A percentile compares a stretch with the other conserved stretches of the same genome.
Evolutionary conservation across 2,888 invertebrate species (phyloP).

Genomic region (Leptopilina drosophilae): DNA sequence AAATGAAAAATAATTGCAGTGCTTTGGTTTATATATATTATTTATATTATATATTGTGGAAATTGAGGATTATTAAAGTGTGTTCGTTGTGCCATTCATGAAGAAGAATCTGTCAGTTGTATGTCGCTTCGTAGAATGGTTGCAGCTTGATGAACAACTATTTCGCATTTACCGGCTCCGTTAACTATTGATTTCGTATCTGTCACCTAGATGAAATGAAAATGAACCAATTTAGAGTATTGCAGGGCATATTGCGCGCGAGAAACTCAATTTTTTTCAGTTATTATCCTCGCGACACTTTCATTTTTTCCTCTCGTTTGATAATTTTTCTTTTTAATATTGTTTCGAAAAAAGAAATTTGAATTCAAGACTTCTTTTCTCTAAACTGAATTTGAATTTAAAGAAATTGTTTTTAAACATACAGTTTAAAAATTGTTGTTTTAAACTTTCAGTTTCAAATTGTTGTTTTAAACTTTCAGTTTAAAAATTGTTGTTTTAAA

Average conservation of each 20-base stretch:
- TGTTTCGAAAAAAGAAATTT: too few species aligned
- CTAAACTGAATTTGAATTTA: too few species aligned
- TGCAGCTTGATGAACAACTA: slow-evolving; percentile 26
- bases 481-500: too few species aligned
- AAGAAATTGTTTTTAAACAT: too few species aligned
- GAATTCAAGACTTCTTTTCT: too few species aligned
- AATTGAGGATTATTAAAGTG: not conserved
- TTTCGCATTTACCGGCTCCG: slow-evolving; percentile 53
- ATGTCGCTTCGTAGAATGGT: not conserved
- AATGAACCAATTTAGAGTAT: not conserved
- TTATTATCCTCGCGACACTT: not conserved
- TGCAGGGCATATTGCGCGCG: not conserved
- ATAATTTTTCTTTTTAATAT: not conserved
- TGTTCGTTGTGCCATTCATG: slow-evolving; percentile 22
- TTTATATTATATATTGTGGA: not conserved
- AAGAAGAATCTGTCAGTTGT: slow-evolving; percentile 25
- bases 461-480: too few species aligned
- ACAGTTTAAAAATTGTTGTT: too few species aligned
- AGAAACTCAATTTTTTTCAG: not conserved
- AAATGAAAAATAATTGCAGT: not conserved
- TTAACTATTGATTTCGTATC: slow-evolving; percentile 60
- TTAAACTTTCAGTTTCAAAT: too few species aligned
- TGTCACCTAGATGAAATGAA: slow-evolving; percentile 37
- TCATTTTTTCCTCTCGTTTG: not conserved
- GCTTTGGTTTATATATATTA: not conserved